Evolutionary conservation across 2,888 invertebrate genomes (phyloP).

Genomic region (Leucophenga maculata): DNA sequence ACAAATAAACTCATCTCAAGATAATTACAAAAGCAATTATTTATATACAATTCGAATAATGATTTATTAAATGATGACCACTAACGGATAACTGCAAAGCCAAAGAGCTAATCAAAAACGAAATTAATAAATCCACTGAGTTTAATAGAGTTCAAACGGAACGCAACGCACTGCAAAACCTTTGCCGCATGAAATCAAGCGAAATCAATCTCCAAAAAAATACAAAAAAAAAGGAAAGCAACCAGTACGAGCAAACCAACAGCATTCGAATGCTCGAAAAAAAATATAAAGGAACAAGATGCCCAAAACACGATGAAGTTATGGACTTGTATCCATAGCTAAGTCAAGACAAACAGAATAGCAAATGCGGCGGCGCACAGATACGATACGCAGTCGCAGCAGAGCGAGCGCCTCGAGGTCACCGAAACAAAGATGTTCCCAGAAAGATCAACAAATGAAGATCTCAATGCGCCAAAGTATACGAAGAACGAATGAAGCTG

Average conservation of each 20-base stretch:
- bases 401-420: conserved; percentile 49
- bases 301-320: conserved; percentile 5
- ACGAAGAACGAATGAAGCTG: conserved; percentile 33
- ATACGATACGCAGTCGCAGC: conserved; percentile 49
- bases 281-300: conserved; percentile 1
- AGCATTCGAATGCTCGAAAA: background rate
- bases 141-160: conserved; percentile 67
- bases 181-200: conserved; percentile 25
- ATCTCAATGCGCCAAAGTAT: conserved; percentile 57
- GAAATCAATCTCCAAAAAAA: conserved; percentile 24
- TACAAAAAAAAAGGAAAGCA: no score
- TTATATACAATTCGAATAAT: conserved; percentile 41
- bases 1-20: background rate
- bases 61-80: conserved; percentile 57
- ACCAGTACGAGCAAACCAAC: no score
- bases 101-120: conserved; percentile 53
- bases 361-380: conserved; percentile 28
- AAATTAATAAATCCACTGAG: conserved; percentile 64
- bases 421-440: conserved; percentile 68
- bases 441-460: conserved; percentile 70
- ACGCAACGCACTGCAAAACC: conserved; percentile 33
- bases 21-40: conserved; percentile 28
- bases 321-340: background rate
- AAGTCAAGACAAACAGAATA: conserved; percentile 25
- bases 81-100: conserved; percentile 51